Evolutionary conservation across 2,797 vertebrate species (phyloP).

Genomic region (Acipenser ruthenus): DNA sequence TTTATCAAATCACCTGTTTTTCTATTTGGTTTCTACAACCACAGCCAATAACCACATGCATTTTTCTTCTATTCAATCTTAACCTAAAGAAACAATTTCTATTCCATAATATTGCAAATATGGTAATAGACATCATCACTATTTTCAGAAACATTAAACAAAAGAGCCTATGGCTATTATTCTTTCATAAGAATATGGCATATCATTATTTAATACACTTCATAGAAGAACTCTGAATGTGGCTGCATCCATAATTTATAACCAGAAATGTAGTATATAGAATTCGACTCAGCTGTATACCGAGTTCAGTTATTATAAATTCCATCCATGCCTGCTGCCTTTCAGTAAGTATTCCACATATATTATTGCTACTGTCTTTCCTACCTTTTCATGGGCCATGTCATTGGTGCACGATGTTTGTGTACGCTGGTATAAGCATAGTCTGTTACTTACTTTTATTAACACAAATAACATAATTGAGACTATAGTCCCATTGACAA

Average conservation of each 20-base stretch:
- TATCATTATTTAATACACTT: constrained; percentile 6
- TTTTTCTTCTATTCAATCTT: not conserved
- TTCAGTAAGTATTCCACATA: not conserved
- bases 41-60: not conserved
- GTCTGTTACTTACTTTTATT: too few species aligned
- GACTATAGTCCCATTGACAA: too few species aligned
- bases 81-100: not conserved
- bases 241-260: constrained; percentile 7
- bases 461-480: too few species aligned
- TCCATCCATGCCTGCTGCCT: constrained; percentile 7
- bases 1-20: too few species aligned
- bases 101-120: not conserved
- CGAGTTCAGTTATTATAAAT: constrained; percentile 4
- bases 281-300: not conserved
- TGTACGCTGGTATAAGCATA: too few species aligned
- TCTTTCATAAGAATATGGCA: not conserved
- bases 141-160: constrained; percentile 6
- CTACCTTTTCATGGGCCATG: not conserved
- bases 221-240: not conserved
- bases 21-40: not conserved
- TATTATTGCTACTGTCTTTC: not conserved
- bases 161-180: not conserved
- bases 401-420: not conserved
- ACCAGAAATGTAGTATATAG: not conserved
- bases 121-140: not conserved